phyloP scores from a whole-genome alignment of 2,797 vertebrate genomes.

The Pseudopleuronectes americanus region DNA sequence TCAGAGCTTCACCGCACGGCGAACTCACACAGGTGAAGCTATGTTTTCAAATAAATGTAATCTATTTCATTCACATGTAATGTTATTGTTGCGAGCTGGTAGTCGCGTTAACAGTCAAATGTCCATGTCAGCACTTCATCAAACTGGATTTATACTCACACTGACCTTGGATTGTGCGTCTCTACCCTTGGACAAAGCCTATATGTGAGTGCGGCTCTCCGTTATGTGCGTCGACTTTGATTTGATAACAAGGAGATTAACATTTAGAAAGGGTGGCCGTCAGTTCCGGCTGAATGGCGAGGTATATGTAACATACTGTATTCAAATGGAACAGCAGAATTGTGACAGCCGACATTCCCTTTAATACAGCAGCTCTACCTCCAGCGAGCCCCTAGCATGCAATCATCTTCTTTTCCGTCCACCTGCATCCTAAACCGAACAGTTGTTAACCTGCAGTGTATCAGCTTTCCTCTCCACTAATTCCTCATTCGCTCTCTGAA shows the following conservation, averaged over 20 bases:
- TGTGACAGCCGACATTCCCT: conserved; percentile 58
- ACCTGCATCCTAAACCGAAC: not conserved
- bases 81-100: not conserved
- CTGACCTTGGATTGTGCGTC: conserved; percentile 53
- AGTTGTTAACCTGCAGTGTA: conserved; percentile 8
- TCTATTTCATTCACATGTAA: conserved; percentile 9
- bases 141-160: conserved; percentile 7
- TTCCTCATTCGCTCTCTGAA: not conserved
- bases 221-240: conserved; percentile 56
- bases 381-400: conserved; percentile 16
- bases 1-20: not conserved
- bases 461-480: conserved; percentile 18
- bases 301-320: conserved; percentile 44
- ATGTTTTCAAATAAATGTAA: conserved; percentile 5
- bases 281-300: conserved; percentile 43
- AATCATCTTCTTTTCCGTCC: conserved; percentile 41
- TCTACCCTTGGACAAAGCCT: conserved; percentile 34
- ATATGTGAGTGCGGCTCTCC: conserved; percentile 24
- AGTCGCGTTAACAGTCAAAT: conserved; percentile 8
- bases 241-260: conserved; percentile 76
- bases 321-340: conserved; percentile 59
- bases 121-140: conserved; percentile 48
- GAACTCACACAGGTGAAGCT: not conserved
- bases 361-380: conserved; percentile 37
- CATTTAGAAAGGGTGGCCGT: conserved; percentile 72